Percentiles rank a stretch among this genome's conserved stretches.
Conservation (phyloP, 2,888 invertebrate species). For the Sceliomorpha sp. region DNA sequence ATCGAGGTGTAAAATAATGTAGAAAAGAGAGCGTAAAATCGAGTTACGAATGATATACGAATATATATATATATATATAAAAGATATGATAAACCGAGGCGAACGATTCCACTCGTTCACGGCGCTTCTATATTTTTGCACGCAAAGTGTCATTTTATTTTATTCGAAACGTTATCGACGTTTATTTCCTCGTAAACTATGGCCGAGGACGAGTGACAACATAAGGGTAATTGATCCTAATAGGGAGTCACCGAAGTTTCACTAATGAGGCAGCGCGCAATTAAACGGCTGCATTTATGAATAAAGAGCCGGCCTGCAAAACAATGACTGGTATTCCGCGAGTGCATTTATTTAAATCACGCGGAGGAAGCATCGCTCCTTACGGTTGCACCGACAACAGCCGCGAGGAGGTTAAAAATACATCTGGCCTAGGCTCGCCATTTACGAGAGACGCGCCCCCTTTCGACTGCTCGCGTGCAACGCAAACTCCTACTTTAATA, state of each 20-base stretch:
- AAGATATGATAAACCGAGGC: no score
- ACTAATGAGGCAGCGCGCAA: slow-evolving; percentile 27
- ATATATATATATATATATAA: no score
- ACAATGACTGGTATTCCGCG: slow-evolving; percentile 58
- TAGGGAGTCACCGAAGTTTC: slow-evolving; percentile 27
- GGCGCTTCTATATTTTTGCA: no score
- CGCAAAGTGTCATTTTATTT: slow-evolving; percentile 2
- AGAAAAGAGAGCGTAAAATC: no score
- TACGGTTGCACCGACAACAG: slow-evolving; percentile 58
- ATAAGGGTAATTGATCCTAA: slow-evolving; percentile 31
- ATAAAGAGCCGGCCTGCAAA: slow-evolving; percentile 40
- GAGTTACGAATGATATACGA: no score
- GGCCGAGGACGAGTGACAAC: slow-evolving; percentile 14
- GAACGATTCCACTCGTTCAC: no score
- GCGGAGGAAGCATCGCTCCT: slow-evolving; percentile 67
- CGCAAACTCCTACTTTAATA: no score
- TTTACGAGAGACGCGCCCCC: no score
- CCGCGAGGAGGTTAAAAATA: slow-evolving; percentile 69
- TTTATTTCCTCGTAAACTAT: slow-evolving; percentile 30
- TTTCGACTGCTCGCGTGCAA: no score
- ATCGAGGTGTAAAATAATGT: no score
- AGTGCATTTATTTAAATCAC: slow-evolving; percentile 75
- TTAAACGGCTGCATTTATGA: slow-evolving; percentile 44
- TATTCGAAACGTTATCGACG: slow-evolving; percentile 31
- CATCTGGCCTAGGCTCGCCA: slow-evolving; percentile 60